Base-by-base conservation (phyloP, 2,113 vertebrate species). In the Sturnira hondurensis region DNA sequence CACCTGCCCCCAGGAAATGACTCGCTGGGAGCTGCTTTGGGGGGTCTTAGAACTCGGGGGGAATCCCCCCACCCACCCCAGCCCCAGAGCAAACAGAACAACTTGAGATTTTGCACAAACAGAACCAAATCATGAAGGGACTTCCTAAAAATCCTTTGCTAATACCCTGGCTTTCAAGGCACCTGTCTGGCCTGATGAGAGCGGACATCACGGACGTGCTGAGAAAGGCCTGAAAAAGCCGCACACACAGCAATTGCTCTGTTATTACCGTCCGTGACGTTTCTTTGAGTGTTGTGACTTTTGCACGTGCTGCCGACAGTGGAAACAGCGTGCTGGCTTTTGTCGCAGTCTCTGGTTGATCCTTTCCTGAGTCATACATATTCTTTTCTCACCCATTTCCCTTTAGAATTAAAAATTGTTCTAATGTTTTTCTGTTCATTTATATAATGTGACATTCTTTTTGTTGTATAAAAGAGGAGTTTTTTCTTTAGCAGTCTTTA, bases 31-130 rank as follows among this genome's bases (percentile, higher is more conserved):
- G 61, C 80, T 96, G 95, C 22, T 90, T 95, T 92, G 78, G 81
- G 81, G n/a, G 38, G 80, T 93, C 94, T 94, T 92, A 95, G 96
- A 95, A 89, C 94, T 91, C 54, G 91, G 95, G 80, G 89, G 61
- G 43, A 38, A n/a, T 36, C 61, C 83, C 92, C 96, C 17, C 13
- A 10, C 1, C 97, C 68, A 82, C 93, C 96, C 26, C 24, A 13
- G 15, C 16, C 97, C 78, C 61, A 92, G 52, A 45, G 92, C 90
- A 92, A 95, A 97, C 90, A 61, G 61, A 90, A 85, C 71, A n/a
- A 91, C 91, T 97, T 96, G 17, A 10, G 92, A 95, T 96, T 97
- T 97, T 96, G 91, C 94, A 95, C 88, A 97, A 84, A 95, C 95
- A 87, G 88, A 92, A 98, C 86, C 52, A 91, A 96, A 95, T 80